Percentiles rank a stretch among this genome's conserved stretches.
phyloP scores from a whole-genome alignment of 2,888 invertebrate genomes.

The Apamea anceps region DNA sequence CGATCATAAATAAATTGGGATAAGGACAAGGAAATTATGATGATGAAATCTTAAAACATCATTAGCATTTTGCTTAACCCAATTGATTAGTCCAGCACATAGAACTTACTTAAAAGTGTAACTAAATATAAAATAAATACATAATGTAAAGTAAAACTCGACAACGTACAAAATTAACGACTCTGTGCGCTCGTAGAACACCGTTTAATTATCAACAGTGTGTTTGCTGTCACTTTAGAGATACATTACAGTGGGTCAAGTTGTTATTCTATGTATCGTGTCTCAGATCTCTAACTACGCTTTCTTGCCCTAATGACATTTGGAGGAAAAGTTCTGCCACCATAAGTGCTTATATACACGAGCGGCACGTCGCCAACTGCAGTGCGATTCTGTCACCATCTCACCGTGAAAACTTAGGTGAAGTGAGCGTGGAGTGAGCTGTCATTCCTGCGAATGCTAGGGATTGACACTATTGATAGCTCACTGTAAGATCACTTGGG shows the following conservation, averaged over 20 bases:
- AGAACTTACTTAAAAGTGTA: slow-evolving; percentile 21
- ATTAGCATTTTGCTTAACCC: background rate
- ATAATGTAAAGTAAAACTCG: slow-evolving; percentile 40
- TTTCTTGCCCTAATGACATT: slow-evolving; percentile 21
- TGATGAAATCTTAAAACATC: background rate
- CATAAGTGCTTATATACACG: background rate
- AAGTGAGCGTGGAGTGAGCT: too few relatives aligned
- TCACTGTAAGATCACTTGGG: too few relatives aligned
- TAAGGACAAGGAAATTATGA: background rate
- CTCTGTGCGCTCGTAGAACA: slow-evolving; percentile 47
- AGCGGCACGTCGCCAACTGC: background rate
- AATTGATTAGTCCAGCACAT: background rate
- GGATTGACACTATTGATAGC: too few relatives aligned
- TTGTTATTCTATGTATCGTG: slow-evolving; percentile 16
- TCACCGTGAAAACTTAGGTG: too few relatives aligned
- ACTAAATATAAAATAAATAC: slow-evolving; percentile 37
- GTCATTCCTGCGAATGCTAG: too few relatives aligned
- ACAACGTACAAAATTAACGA: slow-evolving; percentile 54
- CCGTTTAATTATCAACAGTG: slow-evolving; percentile 56
- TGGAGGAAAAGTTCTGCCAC: background rate
- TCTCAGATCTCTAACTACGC: slow-evolving; percentile 12
- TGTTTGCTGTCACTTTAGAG: slow-evolving; percentile 35
- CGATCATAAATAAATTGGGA: too few relatives aligned
- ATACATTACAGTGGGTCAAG: slow-evolving; percentile 30
- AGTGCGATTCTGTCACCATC: too few relatives aligned